Evolutionary conservation across 2,797 vertebrate species (phyloP), one percentile per base, ranked within the genome.

Genomic region (Pyrocephalus nanus): DNA sequence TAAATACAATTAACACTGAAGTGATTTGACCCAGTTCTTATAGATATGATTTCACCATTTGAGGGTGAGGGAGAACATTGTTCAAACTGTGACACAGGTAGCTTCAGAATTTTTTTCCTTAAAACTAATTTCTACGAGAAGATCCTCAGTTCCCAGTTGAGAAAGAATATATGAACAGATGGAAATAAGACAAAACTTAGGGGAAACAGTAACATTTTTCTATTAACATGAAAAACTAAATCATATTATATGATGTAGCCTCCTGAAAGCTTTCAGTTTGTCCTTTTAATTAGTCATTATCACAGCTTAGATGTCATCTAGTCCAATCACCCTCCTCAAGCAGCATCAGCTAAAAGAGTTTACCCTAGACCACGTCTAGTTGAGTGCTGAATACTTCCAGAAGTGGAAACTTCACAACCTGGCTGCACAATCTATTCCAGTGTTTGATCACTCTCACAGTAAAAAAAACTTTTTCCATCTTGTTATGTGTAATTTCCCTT

Each of bases 391-490:
- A 14, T 51, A 55, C 47, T 17, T 64, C 15, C 13, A n/a, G 7
- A 10, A 6, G 6, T 15, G 8, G 22, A 57, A 71, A 38, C 8
- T 48, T 6, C 8, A 30, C 10, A 69, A 5, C 2, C 27, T 55
- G 9, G 12, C 5, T 9, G 6, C 40, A 6, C 7, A 72, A 47
- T 25, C 27, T 64, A 5, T 54, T 58, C 6, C 32, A 23, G 4
- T 54, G 13, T 70, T 65, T 84, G 32, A n/a, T 23, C 17, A 43
- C 6, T 43, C 8, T 60, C 21, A 29, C 1, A 7, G 18, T 32
- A 27, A 50, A 25, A 75, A 75, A 58, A 48, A 0, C 0, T 3
- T 43, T 36, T 48, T 12, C 3, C 3, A 9, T 2, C 29, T 67
- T 38, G 48, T 25, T 4, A 29, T 26, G 5, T 65, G 4, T 12